Conservation (phyloP, 2,888 invertebrate genomes). For the Andrena minutula region DNA sequence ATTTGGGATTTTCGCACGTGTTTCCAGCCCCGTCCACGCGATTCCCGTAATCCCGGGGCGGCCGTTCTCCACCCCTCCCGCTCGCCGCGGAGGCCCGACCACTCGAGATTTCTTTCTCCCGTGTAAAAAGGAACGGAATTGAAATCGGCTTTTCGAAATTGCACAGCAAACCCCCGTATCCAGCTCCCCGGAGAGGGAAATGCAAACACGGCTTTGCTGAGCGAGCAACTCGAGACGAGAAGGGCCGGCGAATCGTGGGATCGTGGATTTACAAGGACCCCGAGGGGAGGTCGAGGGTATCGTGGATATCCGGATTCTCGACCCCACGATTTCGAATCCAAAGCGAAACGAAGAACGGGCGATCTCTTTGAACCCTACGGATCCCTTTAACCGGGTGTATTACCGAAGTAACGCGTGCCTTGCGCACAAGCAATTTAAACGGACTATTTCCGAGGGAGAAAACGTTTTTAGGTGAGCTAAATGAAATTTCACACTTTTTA, state of each 20-base stretch:
- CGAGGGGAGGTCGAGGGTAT: conserved; percentile 20
- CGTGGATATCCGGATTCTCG: conserved; percentile 19
- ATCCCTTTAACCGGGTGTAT: conserved; percentile 15
- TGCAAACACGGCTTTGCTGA: conserved; percentile 80
- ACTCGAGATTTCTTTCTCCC: conserved; percentile 77
- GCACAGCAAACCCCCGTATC: conserved; percentile 72
- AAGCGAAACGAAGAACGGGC: conserved; percentile 32
- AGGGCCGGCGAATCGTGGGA: conserved; percentile 40
- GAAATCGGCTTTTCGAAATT: conserved; percentile 84
- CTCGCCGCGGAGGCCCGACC: conserved; percentile 37
- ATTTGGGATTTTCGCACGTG: conserved; percentile 77
- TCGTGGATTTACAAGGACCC: conserved; percentile 49
- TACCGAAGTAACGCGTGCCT: background rate
- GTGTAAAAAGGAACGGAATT: conserved; percentile 81
- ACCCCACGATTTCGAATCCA: conserved; percentile 29
- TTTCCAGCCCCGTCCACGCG: conserved; percentile 72
- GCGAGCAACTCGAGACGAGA: conserved; percentile 53
- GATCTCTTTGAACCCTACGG: conserved; percentile 39
- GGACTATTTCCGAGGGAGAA: background rate
- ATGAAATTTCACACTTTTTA: too few species aligned
- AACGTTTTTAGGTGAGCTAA: background rate
- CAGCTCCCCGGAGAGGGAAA: conserved; percentile 76
- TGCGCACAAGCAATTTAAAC: conserved; percentile 1
- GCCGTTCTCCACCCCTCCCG: conserved; percentile 53
- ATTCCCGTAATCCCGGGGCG: conserved; percentile 74